Percentiles rank a stretch among this genome's conserved stretches.
phyloP scores from a whole-genome alignment of 2,797 vertebrate species.

The Bovichtus diacanthus region DNA sequence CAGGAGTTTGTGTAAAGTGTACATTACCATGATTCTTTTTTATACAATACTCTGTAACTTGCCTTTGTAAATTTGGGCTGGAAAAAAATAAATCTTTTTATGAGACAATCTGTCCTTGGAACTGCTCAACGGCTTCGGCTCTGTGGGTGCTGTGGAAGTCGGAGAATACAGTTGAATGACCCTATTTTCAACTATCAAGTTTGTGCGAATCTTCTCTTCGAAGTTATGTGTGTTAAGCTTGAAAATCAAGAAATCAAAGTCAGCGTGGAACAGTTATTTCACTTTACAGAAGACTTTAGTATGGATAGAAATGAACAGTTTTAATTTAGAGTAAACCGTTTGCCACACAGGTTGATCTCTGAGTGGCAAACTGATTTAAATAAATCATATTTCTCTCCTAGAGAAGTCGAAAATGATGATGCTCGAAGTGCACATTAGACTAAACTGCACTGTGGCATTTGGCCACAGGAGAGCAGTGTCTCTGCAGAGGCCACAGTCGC shows the following conservation, averaged over 20 bases:
- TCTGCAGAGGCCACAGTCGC: constrained; percentile 18
- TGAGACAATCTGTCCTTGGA: constrained; percentile 93
- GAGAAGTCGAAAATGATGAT: neutral
- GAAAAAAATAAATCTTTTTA: constrained; percentile 99
- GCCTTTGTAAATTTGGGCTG: constrained; percentile 98
- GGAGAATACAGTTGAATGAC: neutral
- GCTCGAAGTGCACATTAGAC: neutral
- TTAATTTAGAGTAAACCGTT: neutral
- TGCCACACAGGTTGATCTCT: neutral
- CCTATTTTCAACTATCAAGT: no score
- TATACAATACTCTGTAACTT: constrained; percentile 94
- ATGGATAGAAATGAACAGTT: neutral
- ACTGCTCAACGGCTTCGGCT: constrained; percentile 76
- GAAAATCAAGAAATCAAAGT: neutral
- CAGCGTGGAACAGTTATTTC: neutral
- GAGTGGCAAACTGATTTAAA: neutral
- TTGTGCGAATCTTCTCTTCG: neutral
- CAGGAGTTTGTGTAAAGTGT: constrained; percentile 98
- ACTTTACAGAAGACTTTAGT: neutral
- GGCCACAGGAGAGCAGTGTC: constrained; percentile 72
- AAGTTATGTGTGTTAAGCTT: neutral
- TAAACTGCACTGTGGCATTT: constrained; percentile 23
- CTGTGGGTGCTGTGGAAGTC: neutral
- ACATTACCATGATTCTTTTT: constrained; percentile 97
- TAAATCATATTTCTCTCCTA: neutral